These are phyloP conservation scores for Hoplodrina blanda DNA, from an alignment of 2,888 invertebrate genomes.

Conservation along the genomic window DNA sequence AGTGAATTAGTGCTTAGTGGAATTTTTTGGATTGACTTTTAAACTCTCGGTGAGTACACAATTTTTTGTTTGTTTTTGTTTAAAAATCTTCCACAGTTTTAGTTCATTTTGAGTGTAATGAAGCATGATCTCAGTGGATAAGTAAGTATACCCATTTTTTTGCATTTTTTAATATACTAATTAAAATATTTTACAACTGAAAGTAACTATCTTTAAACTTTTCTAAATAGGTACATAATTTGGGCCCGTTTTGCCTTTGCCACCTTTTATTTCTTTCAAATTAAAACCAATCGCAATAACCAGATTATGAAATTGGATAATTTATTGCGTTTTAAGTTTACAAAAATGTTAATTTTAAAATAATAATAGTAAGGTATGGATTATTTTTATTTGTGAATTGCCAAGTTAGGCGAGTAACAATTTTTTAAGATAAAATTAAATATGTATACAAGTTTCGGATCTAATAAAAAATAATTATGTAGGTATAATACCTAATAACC, in stretches of 20 bases:
- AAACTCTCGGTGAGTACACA: constrained; percentile 26
- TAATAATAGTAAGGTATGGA: too few relatives aligned
- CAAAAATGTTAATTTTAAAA: too few relatives aligned
- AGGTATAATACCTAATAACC: background rate
- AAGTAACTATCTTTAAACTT: too few relatives aligned
- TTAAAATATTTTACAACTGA: too few relatives aligned
- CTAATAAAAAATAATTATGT: too few relatives aligned
- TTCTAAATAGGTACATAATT: background rate
- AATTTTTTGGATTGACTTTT: constrained; percentile 51
- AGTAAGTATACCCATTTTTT: background rate
- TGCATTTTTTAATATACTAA: background rate
- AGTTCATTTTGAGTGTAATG: constrained; percentile 23
- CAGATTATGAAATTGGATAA: too few relatives aligned
- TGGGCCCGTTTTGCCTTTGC: background rate
- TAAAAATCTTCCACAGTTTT: background rate
- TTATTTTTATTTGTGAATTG: too few relatives aligned
- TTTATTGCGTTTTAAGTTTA: too few relatives aligned
- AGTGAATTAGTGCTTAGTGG: constrained; percentile 35
- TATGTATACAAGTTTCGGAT: too few relatives aligned
- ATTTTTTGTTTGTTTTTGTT: constrained; percentile 11
- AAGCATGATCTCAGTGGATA: background rate
- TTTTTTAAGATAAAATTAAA: too few relatives aligned
- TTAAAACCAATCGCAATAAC: background rate
- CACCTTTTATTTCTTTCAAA: background rate
- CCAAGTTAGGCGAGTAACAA: too few relatives aligned